These are phyloP conservation scores for Laticauda colubrina DNA, from an alignment of 2,113 vertebrate species.

Conservation along the genomic window DNA sequence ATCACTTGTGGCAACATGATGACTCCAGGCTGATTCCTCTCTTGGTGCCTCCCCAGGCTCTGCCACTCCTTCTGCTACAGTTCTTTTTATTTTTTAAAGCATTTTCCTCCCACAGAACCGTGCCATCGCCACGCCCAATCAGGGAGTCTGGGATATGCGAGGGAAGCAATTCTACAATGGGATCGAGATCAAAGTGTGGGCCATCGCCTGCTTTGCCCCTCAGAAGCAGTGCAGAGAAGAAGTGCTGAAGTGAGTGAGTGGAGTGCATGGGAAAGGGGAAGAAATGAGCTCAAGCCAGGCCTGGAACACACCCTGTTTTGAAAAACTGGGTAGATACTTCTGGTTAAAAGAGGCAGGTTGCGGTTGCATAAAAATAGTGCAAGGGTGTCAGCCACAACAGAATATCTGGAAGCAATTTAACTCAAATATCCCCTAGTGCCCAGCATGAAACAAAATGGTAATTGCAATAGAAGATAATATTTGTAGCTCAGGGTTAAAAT, in stretches of 20 bases:
- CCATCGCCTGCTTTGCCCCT: constrained; percentile 97
- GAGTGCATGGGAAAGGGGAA: neutral
- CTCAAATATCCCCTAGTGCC: neutral
- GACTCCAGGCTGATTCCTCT: neutral
- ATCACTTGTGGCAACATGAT: neutral
- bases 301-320: neutral
- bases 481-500: neutral
- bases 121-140: constrained; percentile 97
- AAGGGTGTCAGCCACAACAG: neutral
- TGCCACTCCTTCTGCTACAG: neutral
- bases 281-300: neutral
- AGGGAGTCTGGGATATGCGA: constrained; percentile 99
- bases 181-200: constrained; percentile 99
- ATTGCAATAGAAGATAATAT: neutral
- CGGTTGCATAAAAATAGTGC: neutral
- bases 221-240: constrained; percentile 99
- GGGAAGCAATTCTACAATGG: constrained; percentile 99
- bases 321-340: neutral
- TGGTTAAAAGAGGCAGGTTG: neutral
- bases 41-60: neutral
- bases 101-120: constrained; percentile 82
- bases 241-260: constrained; percentile 92
- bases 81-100: neutral
- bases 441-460: neutral
- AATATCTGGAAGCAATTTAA: neutral